Conservation (phyloP, 53 echinoderm and acorn worm species). For the Antedon mediterranea region DNA sequence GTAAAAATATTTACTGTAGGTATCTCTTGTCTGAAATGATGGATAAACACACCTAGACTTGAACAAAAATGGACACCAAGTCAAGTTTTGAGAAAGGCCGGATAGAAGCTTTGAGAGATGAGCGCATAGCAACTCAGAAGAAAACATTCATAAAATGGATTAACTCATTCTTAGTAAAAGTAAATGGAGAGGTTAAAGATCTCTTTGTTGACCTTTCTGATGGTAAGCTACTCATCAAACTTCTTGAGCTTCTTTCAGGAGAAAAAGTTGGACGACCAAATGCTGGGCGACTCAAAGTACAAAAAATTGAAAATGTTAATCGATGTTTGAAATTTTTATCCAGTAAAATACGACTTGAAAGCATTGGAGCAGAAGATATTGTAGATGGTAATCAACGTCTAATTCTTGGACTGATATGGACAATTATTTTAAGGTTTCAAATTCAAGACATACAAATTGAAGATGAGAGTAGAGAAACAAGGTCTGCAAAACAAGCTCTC, state of each 20-base stretch:
- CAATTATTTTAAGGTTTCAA: conserved; percentile 91
- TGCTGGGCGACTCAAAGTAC: conserved; percentile 61
- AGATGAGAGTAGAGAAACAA: conserved; percentile 57
- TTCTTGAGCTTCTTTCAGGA: conserved; percentile 74
- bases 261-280: conserved; percentile 68
- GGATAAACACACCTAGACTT: too few species aligned
- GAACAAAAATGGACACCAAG: conserved; percentile 13
- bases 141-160: conserved; percentile 99
- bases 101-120: conserved; percentile 79
- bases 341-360: conserved; percentile 83
- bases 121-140: conserved; percentile 75
- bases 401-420: conserved; percentile 89
- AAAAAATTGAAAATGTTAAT: conserved; percentile 90
- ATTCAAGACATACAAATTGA: conserved; percentile 90
- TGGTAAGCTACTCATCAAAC: conserved; percentile 62
- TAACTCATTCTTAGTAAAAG: conserved; percentile 83
- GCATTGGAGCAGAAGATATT: conserved; percentile 95
- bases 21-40: neutral
- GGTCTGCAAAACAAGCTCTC: conserved; percentile 81
- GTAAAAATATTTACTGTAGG: too few species aligned
- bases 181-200: conserved; percentile 43
- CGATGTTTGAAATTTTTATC: conserved; percentile 72
- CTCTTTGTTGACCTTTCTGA: conserved; percentile 74
- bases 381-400: conserved; percentile 83
- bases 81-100: conserved; percentile 74